phyloP scores from a whole-genome alignment of 2,888 invertebrate species.

The Ferdinandea cuprea region DNA sequence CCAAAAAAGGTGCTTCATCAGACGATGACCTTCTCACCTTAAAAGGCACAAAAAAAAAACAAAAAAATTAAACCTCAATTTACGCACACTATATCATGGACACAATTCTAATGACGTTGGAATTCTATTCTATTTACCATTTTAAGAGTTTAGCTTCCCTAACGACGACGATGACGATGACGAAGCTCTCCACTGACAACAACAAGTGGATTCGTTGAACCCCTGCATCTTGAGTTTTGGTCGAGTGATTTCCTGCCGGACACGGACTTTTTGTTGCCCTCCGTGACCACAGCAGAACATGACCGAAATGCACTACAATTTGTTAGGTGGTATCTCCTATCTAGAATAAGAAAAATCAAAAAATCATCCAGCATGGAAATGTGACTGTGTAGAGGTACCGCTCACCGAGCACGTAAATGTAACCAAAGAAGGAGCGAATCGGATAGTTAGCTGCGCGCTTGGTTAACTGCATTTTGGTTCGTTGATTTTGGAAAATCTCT shows the following conservation, averaged over 20 bases:
- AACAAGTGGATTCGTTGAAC: conserved; percentile 67
- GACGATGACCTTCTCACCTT: not conserved
- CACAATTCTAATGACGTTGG: too few relatives aligned
- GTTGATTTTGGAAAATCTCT: conserved; percentile 40
- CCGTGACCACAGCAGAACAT: conserved; percentile 65
- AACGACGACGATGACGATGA: conserved; percentile 3
- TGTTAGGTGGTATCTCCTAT: not conserved
- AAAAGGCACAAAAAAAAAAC: too few relatives aligned
- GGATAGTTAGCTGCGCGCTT: conserved; percentile 31
- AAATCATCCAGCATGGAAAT: conserved; percentile 36
- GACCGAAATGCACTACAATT: conserved; percentile 55
- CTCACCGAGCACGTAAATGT: conserved; percentile 53
- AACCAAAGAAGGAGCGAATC: conserved; percentile 42
- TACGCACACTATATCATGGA: too few relatives aligned
- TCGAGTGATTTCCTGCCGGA: conserved; percentile 52
- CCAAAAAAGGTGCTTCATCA: not conserved
- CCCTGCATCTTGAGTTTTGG: conserved; percentile 22
- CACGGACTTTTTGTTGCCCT: conserved; percentile 27
- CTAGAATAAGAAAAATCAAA: conserved; percentile 17
- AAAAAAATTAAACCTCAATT: too few relatives aligned
- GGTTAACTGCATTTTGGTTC: conserved; percentile 44
- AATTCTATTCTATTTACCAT: too few relatives aligned
- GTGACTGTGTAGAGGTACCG: conserved; percentile 20
- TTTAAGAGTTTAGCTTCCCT: too few relatives aligned
- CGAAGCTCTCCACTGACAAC: conserved; percentile 10